A percentile compares a stretch with the other conserved stretches of the same genome.
Conservation (phyloP, 2,888 invertebrate species). For the Stictocephala bisonia region DNA sequence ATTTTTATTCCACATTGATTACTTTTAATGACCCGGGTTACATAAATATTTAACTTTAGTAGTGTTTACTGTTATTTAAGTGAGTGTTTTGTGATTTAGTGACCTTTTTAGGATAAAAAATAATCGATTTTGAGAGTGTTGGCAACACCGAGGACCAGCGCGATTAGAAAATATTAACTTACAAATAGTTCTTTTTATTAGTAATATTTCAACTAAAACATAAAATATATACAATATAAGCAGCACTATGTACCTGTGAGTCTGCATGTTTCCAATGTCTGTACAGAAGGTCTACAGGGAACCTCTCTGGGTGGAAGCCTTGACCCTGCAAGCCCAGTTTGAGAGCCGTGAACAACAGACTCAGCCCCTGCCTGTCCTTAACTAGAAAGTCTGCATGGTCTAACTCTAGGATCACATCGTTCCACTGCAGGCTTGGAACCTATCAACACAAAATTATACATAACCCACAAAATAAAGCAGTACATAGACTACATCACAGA, state of each 20-base stretch:
- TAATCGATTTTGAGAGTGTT: no score
- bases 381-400: constrained; percentile 92
- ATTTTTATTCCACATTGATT: no score
- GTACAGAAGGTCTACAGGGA: constrained; percentile 91
- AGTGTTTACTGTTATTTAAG: no score
- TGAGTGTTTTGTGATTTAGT: no score
- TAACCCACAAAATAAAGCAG: constrained; percentile 37
- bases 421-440: constrained; percentile 86
- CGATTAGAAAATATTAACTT: not conserved
- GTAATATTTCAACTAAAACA: no score
- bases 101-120: no score
- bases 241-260: constrained; percentile 77
- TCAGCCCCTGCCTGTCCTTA: constrained; percentile 87
- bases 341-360: constrained; percentile 84
- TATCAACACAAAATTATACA: no score
- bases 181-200: no score
- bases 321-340: constrained; percentile 83
- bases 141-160: constrained; percentile 35
- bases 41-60: no score
- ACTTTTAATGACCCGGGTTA: no score
- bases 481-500: not conserved
- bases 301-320: constrained; percentile 74
- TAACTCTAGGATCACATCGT: constrained; percentile 89
- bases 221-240: no score
- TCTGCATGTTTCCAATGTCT: constrained; percentile 94